Evolutionary conservation across 1,140 invertebrate genomes (phyloP).

Genomic region (Rhyacophila brunnea): DNA sequence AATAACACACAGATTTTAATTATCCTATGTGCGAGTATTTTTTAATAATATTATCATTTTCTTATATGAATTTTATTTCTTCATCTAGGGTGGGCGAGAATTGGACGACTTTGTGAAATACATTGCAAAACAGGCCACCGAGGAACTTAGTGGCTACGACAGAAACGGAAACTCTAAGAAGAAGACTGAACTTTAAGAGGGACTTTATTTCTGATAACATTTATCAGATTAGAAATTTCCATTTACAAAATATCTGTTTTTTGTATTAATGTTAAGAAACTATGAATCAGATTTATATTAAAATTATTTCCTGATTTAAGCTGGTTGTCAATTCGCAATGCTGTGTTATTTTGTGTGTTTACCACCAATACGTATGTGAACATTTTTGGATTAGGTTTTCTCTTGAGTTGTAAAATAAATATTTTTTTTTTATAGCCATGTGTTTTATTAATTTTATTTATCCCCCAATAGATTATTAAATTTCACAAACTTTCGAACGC

Average conservation of each 20-base stretch:
- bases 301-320: neutral
- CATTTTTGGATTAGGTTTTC: conserved; percentile 22
- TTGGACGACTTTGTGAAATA: conserved; percentile 96
- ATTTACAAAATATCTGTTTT: conserved; percentile 13
- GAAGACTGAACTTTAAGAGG: conserved; percentile 63
- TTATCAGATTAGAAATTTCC: conserved; percentile 28
- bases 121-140: conserved; percentile 88
- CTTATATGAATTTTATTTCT: conserved; percentile 30
- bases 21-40: too few relatives aligned
- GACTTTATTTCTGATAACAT: conserved; percentile 33
- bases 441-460: conserved; percentile 6
- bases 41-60: too few relatives aligned
- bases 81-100: conserved; percentile 81
- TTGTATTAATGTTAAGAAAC: conserved; percentile 14
- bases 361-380: neutral
- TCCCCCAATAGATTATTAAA: too few relatives aligned
- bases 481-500: too few relatives aligned
- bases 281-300: conserved; percentile 1
- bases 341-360: conserved; percentile 24
- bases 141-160: conserved; percentile 85
- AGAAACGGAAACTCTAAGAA: conserved; percentile 88
- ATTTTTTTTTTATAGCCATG: conserved; percentile 8
- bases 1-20: too few relatives aligned
- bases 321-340: conserved; percentile 33
- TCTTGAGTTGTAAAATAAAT: conserved; percentile 11